Base-by-base conservation (phyloP, 2,113 vertebrate species). In the Xyrauchen texanus region DNA sequence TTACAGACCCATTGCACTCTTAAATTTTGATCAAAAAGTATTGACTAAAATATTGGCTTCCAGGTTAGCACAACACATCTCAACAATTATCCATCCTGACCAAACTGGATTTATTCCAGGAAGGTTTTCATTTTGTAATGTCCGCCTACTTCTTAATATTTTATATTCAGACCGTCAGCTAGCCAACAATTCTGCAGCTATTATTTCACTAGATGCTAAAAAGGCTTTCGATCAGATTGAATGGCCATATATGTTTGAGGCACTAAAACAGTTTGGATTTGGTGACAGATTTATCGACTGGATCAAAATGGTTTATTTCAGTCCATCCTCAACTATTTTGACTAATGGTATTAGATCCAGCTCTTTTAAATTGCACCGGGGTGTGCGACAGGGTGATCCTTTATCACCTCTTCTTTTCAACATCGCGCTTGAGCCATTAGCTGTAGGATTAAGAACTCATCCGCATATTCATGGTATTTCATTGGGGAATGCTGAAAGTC, bases 391-490 rank as follows among this genome's bases (percentile, higher is more conserved):
- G 4, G 21, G 16, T 8, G 47, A 66, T 55, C 49, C 49, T 53
- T 13, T 65, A 53, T 53, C 44, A 63, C 46, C 74, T n/a, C n/a
- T n/a, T 65, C 61, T 51, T 52, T 76, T 76, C 13, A 76, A 65
- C 8, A 42, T 71, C 42, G 68, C n/a, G 8, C 34, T 55, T 6
- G 58, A 75, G n/a, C 72, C 57, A 45, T 12, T 45, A 12, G 52
- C 52, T 11, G 52, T 55, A 55, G 52, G 52, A 55, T 12, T 55
- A 2, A 55, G 52, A 55, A 55, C 52, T 12, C 52, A 55, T 55
- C 52, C 52, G 12, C 9, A 55, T 55, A 55, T 55, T 12, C 52
- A 55, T 55, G 52, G 52, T 12, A 55, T 55, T 12, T 12, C 52
- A 4, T 5, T 55, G 52, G 52, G 52, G 3, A 55, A 55, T 11